phyloP scores from a whole-genome alignment of 2,797 vertebrate species.

The Thunnus albacares region DNA sequence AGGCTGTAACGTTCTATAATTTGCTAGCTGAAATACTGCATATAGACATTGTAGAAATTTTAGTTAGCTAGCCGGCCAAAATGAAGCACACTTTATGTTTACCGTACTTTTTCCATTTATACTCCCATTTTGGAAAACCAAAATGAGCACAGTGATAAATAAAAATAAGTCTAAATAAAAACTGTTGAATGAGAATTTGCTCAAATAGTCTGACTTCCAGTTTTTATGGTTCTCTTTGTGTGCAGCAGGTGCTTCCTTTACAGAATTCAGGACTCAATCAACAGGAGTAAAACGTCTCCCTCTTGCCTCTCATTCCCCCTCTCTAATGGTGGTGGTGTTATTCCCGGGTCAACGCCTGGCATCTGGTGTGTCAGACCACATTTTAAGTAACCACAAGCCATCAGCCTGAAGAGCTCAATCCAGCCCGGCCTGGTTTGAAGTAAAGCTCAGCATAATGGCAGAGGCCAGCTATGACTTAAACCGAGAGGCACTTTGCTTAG shows the following conservation, averaged over 20 bases:
- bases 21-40: neutral
- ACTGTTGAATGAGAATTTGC: neutral
- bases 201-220: neutral
- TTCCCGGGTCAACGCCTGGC: neutral
- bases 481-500: constrained; percentile 13
- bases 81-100: neutral
- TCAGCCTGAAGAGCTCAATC: neutral
- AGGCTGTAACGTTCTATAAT: no score
- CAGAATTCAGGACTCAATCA: neutral
- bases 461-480: constrained; percentile 23
- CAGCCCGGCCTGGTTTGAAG: constrained; percentile 4
- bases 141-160: neutral
- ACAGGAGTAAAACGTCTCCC: constrained; percentile 4
- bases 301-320: constrained; percentile 4
- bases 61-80: neutral
- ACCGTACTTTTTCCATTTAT: neutral
- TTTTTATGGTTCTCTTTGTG: constrained; percentile 5
- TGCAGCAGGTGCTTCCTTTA: neutral
- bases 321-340: neutral
- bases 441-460: neutral
- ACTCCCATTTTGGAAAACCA: neutral
- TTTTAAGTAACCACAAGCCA: neutral
- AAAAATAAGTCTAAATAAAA: neutral
- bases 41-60: neutral
- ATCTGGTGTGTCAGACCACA: constrained; percentile 9